Conservation (phyloP, 2,888 invertebrate species). For the Mythimna impura region DNA sequence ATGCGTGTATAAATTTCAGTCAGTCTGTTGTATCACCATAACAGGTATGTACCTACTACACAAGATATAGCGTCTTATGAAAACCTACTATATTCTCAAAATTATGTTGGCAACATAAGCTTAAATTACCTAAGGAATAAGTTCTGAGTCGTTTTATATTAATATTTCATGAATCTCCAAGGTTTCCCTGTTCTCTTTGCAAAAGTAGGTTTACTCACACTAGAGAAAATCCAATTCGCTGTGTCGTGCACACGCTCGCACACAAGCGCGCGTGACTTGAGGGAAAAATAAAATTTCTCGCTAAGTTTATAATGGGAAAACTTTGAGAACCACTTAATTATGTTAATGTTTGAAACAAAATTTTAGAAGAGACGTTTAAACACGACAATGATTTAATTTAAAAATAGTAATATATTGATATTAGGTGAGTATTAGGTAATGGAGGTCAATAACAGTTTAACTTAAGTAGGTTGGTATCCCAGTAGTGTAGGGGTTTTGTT, state of each 20-base stretch:
- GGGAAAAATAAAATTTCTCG: constrained; percentile 91
- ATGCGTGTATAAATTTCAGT: constrained; percentile 1
- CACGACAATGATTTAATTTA: constrained; percentile 86
- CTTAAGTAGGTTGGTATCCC: neutral
- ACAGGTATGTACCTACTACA: constrained; percentile 15
- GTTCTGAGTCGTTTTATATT: constrained; percentile 84
- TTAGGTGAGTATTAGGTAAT: constrained; percentile 17
- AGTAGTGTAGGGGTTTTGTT: too few relatives aligned
- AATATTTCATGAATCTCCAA: constrained; percentile 88
- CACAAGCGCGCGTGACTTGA: constrained; percentile 88
- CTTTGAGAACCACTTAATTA: constrained; percentile 91
- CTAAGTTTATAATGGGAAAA: constrained; percentile 91
- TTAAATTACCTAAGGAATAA: constrained; percentile 81
- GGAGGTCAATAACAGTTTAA: neutral
- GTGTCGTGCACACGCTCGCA: constrained; percentile 85
- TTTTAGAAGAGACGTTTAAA: constrained; percentile 90
- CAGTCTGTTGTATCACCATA: neutral
- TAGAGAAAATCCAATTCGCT: constrained; percentile 89
- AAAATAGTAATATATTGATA: constrained; percentile 67
- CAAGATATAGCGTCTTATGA: constrained; percentile 20
- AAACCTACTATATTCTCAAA: constrained; percentile 59
- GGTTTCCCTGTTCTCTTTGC: constrained; percentile 87
- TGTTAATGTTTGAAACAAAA: constrained; percentile 91
- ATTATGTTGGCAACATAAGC: constrained; percentile 74
- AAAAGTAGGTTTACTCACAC: constrained; percentile 90